Evolutionary conservation across 2,113 vertebrate species (phyloP).

Genomic region (Sinosuthora webbiana): DNA sequence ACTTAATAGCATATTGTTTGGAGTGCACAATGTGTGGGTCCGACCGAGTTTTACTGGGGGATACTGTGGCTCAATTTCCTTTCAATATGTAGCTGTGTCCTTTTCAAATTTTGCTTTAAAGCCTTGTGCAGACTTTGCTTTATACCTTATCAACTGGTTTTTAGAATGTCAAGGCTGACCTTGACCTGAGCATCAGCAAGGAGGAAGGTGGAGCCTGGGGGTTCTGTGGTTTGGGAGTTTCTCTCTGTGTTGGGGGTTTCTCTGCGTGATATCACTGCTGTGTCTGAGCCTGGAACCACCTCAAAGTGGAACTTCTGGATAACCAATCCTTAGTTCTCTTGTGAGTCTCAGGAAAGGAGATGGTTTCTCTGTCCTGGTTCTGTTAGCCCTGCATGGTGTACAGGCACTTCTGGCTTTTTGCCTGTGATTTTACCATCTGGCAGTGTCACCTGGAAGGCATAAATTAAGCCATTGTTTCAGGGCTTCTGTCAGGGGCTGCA

Average conservation of each 20-base stretch:
- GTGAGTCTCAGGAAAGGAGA: not conserved
- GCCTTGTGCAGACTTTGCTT: not conserved
- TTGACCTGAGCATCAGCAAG: not conserved
- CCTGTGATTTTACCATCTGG: not conserved
- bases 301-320: not conserved
- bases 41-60: not conserved
- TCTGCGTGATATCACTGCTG: not conserved
- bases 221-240: not conserved
- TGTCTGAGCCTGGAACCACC: not conserved
- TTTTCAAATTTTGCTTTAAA: conserved; percentile 30
- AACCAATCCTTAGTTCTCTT: not conserved
- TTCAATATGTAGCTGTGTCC: conserved; percentile 1
- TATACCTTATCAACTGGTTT: not conserved
- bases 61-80: conserved; percentile 52
- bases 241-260: not conserved
- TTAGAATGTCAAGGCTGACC: not conserved
- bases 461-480: conserved; percentile 33
- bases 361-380: not conserved
- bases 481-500: not conserved
- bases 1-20: conserved; percentile 35
- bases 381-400: not conserved
- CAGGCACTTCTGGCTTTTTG: not conserved
- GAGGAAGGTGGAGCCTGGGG: not conserved
- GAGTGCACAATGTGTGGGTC: conserved; percentile 6
- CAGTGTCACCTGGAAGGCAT: conserved; percentile 35